These are phyloP conservation scores for Helicoverpa armigera DNA, from an alignment of 1,140 invertebrate genomes.

Conservation along the genomic window DNA sequence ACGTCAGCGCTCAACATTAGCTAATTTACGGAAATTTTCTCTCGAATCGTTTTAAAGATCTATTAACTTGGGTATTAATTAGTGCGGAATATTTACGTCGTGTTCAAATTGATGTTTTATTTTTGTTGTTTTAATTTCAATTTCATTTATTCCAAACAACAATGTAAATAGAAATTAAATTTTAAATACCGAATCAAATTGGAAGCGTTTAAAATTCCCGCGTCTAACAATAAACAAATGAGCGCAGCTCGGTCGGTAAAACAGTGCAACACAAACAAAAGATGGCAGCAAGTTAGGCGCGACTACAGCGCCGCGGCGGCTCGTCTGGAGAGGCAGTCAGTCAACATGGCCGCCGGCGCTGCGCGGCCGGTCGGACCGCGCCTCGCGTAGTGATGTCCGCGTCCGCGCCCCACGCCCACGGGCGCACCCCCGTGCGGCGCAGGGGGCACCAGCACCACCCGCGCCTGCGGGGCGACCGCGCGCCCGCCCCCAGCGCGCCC, in stretches of 20 bases:
- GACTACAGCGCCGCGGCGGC: slow-evolving; percentile 81
- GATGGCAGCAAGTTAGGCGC: slow-evolving; percentile 66
- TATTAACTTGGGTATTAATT: neutral
- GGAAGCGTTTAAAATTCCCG: slow-evolving; percentile 62
- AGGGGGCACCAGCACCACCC: slow-evolving; percentile 94
- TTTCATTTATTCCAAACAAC: neutral
- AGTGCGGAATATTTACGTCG: too few relatives aligned
- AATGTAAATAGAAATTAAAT: neutral
- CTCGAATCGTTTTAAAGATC: slow-evolving; percentile 4
- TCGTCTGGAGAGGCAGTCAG: slow-evolving; percentile 72
- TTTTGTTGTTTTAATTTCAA: neutral
- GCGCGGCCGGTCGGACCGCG: slow-evolving; percentile 87
- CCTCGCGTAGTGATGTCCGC: slow-evolving; percentile 81
- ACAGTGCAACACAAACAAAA: slow-evolving; percentile 73
- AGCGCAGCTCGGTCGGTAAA: slow-evolving; percentile 70
- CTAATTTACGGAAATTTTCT: slow-evolving; percentile 27
- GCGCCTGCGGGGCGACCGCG: slow-evolving; percentile 85
- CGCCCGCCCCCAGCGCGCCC: slow-evolving; percentile 82
- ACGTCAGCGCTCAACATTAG: slow-evolving; percentile 15
- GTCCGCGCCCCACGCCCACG: slow-evolving; percentile 87
- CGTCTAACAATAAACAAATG: slow-evolving; percentile 56
- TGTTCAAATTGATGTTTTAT: too few relatives aligned
- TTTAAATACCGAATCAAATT: neutral
- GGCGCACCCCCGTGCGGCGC: slow-evolving; percentile 88
- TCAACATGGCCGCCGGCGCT: slow-evolving; percentile 86